phyloP scores from a whole-genome alignment of 1,140 invertebrate genomes.

The Myzus persicae region DNA sequence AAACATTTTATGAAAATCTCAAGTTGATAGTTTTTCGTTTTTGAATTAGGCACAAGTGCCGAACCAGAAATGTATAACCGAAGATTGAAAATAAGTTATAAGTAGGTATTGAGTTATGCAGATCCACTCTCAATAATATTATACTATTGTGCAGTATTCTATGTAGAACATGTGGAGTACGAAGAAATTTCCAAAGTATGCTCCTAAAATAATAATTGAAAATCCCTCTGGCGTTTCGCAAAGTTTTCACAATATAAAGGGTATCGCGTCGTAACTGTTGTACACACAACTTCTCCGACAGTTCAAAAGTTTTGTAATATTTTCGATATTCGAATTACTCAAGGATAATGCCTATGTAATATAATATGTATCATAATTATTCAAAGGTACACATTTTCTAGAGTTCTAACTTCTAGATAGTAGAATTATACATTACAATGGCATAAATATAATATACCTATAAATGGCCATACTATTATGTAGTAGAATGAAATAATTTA shows the following conservation, averaged over 20 bases:
- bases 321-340: slow-evolving; percentile 39
- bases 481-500: not conserved
- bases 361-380: not conserved
- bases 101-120: not conserved
- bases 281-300: not conserved
- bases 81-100: not conserved
- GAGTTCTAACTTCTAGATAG: too few relatives aligned
- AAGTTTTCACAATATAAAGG: slow-evolving; percentile 51
- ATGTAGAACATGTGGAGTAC: not conserved
- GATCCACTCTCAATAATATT: slow-evolving; percentile 1
- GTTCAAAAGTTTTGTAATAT: slow-evolving; percentile 26
- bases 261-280: not conserved
- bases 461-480: too few relatives aligned
- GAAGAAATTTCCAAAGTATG: slow-evolving; percentile 49
- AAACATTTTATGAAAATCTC: too few relatives aligned
- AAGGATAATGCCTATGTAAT: not conserved
- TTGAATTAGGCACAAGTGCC: not conserved
- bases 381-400: not conserved
- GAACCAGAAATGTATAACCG: not conserved
- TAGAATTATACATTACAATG: too few relatives aligned
- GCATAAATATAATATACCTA: not conserved
- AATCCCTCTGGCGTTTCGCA: slow-evolving; percentile 45
- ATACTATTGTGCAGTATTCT: not conserved
- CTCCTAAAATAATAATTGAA: slow-evolving; percentile 46
- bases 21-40: too few relatives aligned